Evolutionary conservation across 2,888 invertebrate species (phyloP).

Genomic region (Ethmia dodecea): DNA sequence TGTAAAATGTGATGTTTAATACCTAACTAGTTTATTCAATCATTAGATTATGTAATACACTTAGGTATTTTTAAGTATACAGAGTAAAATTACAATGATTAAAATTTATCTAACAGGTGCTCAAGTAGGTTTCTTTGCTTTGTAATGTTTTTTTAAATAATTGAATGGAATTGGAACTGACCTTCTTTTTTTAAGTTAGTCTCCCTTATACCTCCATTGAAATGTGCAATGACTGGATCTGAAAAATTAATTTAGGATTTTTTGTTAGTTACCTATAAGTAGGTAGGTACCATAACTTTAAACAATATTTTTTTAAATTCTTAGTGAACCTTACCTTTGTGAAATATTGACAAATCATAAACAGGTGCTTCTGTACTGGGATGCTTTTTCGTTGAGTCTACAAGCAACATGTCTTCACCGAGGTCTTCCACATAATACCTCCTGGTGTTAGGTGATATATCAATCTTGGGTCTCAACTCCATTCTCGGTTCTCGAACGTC

Average conservation of each 20-base stretch:
- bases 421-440: slow-evolving; percentile 58
- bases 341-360: slow-evolving; percentile 37
- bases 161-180: no score
- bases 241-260: slow-evolving; percentile 34
- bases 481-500: slow-evolving; percentile 43
- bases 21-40: no score
- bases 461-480: slow-evolving; percentile 27
- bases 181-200: slow-evolving; percentile 41
- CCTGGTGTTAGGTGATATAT: slow-evolving; percentile 34
- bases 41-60: no score
- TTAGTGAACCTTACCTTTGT: slow-evolving; percentile 42
- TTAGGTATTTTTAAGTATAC: no score
- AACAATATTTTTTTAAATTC: neutral
- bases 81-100: no score
- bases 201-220: slow-evolving; percentile 55
- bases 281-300: neutral
- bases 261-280: neutral
- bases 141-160: no score
- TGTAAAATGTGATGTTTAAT: no score
- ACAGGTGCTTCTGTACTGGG: slow-evolving; percentile 33
- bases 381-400: slow-evolving; percentile 59
- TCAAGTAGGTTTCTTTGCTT: no score
- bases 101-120: no score
- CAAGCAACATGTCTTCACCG: slow-evolving; percentile 57
- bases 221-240: slow-evolving; percentile 57